Evolutionary conservation across 2,888 invertebrate genomes (phyloP).

Genomic region (Mycalesis mineus): DNA sequence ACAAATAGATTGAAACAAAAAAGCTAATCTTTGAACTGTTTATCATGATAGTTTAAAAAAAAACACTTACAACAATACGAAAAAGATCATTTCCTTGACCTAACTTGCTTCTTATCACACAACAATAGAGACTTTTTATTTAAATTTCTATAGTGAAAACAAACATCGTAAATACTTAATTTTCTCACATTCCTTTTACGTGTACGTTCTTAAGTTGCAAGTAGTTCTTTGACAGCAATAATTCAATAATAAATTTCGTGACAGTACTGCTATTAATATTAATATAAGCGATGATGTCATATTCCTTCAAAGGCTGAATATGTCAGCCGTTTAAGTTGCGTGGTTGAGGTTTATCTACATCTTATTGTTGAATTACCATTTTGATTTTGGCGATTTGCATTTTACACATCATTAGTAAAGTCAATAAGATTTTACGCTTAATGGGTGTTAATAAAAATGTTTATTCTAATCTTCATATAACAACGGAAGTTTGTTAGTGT

Average conservation of each 20-base stretch:
- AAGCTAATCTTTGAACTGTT: too few relatives aligned
- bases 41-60: too few relatives aligned
- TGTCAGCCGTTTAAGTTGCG: constrained; percentile 10
- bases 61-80: too few relatives aligned
- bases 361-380: constrained; percentile 1
- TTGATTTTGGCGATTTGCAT: constrained; percentile 6
- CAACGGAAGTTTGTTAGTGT: neutral
- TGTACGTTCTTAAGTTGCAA: neutral
- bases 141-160: too few relatives aligned
- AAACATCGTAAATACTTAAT: neutral
- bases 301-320: constrained; percentile 12
- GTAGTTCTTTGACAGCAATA: neutral
- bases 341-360: constrained; percentile 6
- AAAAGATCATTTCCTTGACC: too few relatives aligned
- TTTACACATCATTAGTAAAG: constrained; percentile 3
- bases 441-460: neutral
- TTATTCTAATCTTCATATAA: neutral
- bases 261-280: neutral
- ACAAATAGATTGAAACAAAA: too few relatives aligned
- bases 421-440: constrained; percentile 9
- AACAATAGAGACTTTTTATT: too few relatives aligned
- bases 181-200: neutral
- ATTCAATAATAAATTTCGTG: constrained; percentile 9
- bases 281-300: constrained; percentile 15
- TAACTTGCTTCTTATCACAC: too few relatives aligned